Conservation (phyloP, 2,888 invertebrate species). For the Agapostemon virescens region DNA sequence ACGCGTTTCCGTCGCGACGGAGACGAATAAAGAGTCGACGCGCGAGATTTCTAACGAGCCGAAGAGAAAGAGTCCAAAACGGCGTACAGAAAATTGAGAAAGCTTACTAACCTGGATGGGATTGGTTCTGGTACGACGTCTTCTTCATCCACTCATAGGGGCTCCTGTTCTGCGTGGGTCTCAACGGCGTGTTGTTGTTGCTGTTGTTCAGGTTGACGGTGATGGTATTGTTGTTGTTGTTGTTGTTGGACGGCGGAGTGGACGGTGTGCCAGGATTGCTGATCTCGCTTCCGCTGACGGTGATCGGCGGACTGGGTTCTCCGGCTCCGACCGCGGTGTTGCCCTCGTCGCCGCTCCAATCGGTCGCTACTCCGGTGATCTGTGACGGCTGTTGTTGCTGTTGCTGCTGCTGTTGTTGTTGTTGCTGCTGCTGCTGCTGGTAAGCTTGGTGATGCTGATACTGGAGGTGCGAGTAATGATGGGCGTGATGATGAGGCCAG, state of each 20-base stretch:
- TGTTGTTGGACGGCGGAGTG: conserved; percentile 76
- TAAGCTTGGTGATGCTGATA: conserved; percentile 81
- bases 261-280: conserved; percentile 82
- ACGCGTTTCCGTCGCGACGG: not conserved
- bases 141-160: conserved; percentile 97
- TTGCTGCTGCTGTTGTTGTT: conserved; percentile 77
- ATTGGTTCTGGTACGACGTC: conserved; percentile 91
- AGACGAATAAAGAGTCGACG: not conserved
- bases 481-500: conserved; percentile 81
- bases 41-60: not conserved
- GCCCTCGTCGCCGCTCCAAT: conserved; percentile 72
- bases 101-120: conserved; percentile 87
- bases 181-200: conserved; percentile 78
- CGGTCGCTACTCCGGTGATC: conserved; percentile 53
- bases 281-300: conserved; percentile 83
- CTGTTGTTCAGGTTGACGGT: conserved; percentile 76
- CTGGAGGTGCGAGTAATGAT: conserved; percentile 78
- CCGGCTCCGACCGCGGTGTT: conserved; percentile 63
- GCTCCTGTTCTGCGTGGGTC: conserved; percentile 88
- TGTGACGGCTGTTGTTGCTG: conserved; percentile 62
- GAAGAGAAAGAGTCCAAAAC: too few species aligned
- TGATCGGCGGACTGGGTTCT: conserved; percentile 83
- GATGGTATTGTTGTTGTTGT: conserved; percentile 75
- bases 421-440: conserved; percentile 80
- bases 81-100: not conserved